Percentiles rank a stretch among this genome's conserved stretches.
phyloP scores from a whole-genome alignment of 2,888 invertebrate species.

The Phengaris arion region DNA sequence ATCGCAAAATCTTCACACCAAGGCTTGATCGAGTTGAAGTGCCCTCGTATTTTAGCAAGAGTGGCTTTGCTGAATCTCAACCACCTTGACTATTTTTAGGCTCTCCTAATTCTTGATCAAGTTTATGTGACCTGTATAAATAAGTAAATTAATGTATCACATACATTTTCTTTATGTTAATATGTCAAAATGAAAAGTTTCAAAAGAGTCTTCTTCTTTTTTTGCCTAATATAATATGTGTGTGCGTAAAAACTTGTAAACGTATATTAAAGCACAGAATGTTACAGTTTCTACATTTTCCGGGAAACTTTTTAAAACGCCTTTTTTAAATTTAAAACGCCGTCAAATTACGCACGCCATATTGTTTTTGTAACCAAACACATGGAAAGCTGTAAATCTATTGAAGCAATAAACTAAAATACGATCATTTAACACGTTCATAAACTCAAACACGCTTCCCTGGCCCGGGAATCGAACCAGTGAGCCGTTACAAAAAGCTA shows the following conservation, averaged over 20 bases:
- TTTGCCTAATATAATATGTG: not conserved
- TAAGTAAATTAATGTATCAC: not conserved
- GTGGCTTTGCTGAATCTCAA: constrained; percentile 26
- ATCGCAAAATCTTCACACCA: constrained; percentile 15
- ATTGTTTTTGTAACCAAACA: constrained; percentile 26
- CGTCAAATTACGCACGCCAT: constrained; percentile 18
- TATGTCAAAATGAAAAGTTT: not conserved
- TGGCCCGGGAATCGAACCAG: constrained; percentile 42
- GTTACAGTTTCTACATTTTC: not conserved
- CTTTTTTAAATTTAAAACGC: constrained; percentile 21
- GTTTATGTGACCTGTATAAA: not conserved
- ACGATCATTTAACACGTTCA: constrained; percentile 42
- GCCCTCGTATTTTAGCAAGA: constrained; percentile 24
- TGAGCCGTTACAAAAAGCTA: constrained; percentile 41
- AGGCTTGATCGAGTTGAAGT: constrained; percentile 15
- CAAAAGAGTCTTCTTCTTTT: not conserved
- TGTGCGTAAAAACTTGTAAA: not conserved
- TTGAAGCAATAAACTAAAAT: constrained; percentile 41
- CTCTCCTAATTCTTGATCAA: constrained; percentile 16
- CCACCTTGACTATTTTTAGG: constrained; percentile 24
- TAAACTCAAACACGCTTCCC: constrained; percentile 41
- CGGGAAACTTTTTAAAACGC: not conserved
- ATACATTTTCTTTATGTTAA: not conserved
- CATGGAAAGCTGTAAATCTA: constrained; percentile 32
- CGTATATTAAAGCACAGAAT: not conserved